Conservation (phyloP, 2,888 invertebrate genomes). For the Rhabditoides inermis region DNA sequence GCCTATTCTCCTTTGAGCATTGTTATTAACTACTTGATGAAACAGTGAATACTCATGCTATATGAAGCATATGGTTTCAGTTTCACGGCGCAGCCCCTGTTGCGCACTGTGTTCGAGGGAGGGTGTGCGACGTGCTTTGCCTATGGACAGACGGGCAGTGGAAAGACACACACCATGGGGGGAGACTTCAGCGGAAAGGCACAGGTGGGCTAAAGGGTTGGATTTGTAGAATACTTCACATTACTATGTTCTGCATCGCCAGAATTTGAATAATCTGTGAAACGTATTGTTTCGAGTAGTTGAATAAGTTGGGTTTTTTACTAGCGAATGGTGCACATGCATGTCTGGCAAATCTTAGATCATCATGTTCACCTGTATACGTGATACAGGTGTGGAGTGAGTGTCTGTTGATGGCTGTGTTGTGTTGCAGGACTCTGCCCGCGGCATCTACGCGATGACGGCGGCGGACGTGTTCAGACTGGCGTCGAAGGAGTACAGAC, state of each 20-base stretch:
- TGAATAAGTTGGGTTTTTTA: too few species aligned
- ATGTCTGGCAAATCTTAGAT: too few species aligned
- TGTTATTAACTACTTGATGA: too few species aligned
- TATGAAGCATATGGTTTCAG: conserved; percentile 35
- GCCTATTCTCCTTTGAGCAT: too few species aligned
- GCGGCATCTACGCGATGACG: conserved; percentile 92
- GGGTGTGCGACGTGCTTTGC: conserved; percentile 98
- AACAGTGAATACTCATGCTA: neutral
- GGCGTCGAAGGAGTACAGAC: conserved; percentile 73
- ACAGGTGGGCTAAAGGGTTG: too few species aligned
- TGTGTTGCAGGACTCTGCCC: conserved; percentile 52
- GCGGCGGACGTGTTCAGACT: conserved; percentile 83
- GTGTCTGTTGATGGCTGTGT: neutral
- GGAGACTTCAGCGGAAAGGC: conserved; percentile 89
- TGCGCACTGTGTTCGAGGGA: conserved; percentile 86
- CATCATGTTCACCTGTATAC: too few species aligned
- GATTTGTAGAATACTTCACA: too few species aligned
- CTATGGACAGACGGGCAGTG: conserved; percentile 87
- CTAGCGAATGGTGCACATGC: too few species aligned
- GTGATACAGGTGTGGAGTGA: too few species aligned
- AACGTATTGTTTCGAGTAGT: too few species aligned
- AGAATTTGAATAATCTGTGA: too few species aligned
- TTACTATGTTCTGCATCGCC: too few species aligned
- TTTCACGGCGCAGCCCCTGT: conserved; percentile 87
- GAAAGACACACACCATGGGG: conserved; percentile 93